Evolutionary conservation across 2,797 vertebrate genomes (phyloP).

Genomic region (Salmo trutta): DNA sequence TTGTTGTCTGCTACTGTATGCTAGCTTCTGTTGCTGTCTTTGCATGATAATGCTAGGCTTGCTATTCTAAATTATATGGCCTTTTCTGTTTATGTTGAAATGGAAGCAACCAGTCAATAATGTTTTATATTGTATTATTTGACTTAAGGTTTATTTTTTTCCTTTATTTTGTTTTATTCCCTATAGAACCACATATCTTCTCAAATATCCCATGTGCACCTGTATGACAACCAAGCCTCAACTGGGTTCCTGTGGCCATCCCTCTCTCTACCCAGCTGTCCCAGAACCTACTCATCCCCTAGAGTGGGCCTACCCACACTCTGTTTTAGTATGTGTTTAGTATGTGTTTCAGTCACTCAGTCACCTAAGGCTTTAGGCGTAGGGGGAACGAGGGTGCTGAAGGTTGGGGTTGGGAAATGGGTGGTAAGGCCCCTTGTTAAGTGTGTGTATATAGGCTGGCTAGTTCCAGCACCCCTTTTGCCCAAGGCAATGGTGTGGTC

Average conservation of each 20-base stretch:
- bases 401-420: slow-evolving; percentile 19
- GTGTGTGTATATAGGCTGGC: slow-evolving; percentile 39
- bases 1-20: not conserved
- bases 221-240: not conserved
- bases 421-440: slow-evolving; percentile 38
- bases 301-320: not conserved
- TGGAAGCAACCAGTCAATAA: not conserved
- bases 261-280: too few relatives aligned
- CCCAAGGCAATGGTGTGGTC: slow-evolving; percentile 1
- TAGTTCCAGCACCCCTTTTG: slow-evolving; percentile 39
- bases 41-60: not conserved
- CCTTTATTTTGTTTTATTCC: not conserved
- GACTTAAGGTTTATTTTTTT: not conserved
- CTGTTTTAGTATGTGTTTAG: too few relatives aligned
- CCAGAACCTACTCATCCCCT: not conserved
- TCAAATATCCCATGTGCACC: not conserved
- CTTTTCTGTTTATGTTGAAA: not conserved
- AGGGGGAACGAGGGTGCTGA: not conserved
- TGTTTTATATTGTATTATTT: not conserved
- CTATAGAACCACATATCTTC: not conserved
- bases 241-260: not conserved
- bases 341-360: not conserved
- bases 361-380: slow-evolving; percentile 16
- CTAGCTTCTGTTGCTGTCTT: not conserved
- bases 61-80: not conserved